Percentiles rank a stretch among this genome's conserved stretches.
Conservation (phyloP, 1,140 invertebrate species). For the Helicoverpa zea region DNA sequence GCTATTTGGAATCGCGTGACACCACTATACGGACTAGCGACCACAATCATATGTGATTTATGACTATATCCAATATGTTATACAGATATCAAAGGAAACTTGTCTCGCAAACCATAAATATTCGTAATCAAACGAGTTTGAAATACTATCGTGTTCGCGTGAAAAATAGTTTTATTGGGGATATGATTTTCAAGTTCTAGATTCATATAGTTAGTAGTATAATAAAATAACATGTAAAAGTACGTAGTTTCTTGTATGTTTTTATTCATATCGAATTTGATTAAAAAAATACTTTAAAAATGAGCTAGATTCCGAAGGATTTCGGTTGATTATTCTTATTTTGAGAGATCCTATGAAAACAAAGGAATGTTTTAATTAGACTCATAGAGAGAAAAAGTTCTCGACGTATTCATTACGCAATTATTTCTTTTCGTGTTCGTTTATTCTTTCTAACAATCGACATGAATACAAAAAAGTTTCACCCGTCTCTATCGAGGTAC, state of each 20-base stretch:
- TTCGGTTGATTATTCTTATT: no score
- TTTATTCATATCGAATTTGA: no score
- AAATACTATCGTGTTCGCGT: not conserved
- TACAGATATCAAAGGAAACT: slow-evolving; percentile 24
- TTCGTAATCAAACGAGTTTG: slow-evolving; percentile 6
- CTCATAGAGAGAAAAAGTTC: no score
- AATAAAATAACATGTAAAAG: no score
- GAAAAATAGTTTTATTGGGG: not conserved
- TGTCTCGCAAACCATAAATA: slow-evolving; percentile 8
- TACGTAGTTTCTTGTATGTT: no score
- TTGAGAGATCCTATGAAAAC: no score
- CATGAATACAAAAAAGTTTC: slow-evolving; percentile 25
- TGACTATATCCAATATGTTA: slow-evolving; percentile 6
- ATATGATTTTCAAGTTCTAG: no score
- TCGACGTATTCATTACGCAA: not conserved
- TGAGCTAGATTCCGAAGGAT: no score
- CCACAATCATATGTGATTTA: slow-evolving; percentile 12
- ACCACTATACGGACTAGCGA: not conserved
- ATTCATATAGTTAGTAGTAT: no score
- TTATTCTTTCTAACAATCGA: slow-evolving; percentile 21
- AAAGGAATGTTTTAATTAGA: no score
- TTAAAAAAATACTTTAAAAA: no score
- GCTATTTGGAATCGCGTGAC: slow-evolving; percentile 16
- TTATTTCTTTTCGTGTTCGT: not conserved
- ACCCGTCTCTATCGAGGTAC: slow-evolving; percentile 35